Conservation (phyloP, 2,113 vertebrate genomes). For the Oreocharis arfaki region DNA sequence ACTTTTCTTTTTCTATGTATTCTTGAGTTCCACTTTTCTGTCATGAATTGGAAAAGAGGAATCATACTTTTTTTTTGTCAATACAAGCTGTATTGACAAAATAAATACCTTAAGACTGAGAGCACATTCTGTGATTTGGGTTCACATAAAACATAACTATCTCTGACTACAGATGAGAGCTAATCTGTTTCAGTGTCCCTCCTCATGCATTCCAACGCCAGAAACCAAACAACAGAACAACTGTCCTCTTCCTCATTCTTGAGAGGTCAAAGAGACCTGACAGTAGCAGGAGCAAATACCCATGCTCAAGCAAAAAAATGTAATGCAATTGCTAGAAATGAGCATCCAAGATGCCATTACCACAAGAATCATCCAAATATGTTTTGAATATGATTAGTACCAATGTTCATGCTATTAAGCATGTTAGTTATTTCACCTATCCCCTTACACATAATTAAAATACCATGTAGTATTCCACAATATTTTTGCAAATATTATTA, state of each 20-base stretch:
- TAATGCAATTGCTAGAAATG: not conserved
- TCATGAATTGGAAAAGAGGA: not conserved
- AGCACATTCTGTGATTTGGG: not conserved
- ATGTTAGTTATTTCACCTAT: conserved; percentile 7
- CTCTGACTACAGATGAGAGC: not conserved
- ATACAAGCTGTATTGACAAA: not conserved
- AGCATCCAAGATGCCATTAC: not conserved
- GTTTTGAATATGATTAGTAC: not conserved
- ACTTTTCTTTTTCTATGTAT: not conserved
- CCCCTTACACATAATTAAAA: conserved; percentile 12
- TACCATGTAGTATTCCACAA: not conserved
- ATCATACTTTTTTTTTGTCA: too few relatives aligned
- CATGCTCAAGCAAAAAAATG: not conserved
- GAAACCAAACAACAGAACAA: not conserved
- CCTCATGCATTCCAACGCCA: not conserved
- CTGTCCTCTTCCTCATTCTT: not conserved
- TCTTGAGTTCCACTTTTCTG: not conserved
- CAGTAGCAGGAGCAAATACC: not conserved
- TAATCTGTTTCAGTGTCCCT: not conserved
- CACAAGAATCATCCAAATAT: not conserved
- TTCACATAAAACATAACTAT: not conserved
- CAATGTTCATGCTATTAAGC: not conserved
- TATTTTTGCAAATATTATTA: conserved; percentile 35
- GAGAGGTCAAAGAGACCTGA: not conserved
- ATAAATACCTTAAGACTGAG: not conserved